Percentiles rank a stretch among this genome's conserved stretches.
Evolutionary conservation across 2,797 vertebrate species (phyloP).

Genomic region (Gobio occitaniae): DNA sequence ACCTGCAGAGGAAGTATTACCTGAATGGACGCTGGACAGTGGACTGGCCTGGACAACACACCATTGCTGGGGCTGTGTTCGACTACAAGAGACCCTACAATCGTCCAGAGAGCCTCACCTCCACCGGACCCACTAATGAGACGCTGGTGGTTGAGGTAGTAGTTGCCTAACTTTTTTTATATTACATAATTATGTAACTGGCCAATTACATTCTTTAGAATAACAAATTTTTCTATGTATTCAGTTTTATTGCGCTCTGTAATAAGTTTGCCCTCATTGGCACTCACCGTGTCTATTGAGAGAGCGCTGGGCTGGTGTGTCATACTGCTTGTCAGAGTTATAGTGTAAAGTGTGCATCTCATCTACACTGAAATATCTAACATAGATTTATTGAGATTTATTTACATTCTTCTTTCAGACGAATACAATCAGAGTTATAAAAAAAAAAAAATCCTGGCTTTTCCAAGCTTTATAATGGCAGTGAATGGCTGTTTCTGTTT

Average conservation of each 20-base stretch:
- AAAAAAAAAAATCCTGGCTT: too few relatives aligned
- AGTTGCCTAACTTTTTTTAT: neutral
- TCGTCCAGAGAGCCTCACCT: slow-evolving; percentile 83
- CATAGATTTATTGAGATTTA: neutral
- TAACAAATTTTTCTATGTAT: neutral
- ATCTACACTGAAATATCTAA: neutral
- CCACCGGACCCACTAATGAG: slow-evolving; percentile 87
- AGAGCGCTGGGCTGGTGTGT: neutral
- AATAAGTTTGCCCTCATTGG: neutral
- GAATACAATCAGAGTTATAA: too few relatives aligned
- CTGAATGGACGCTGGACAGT: slow-evolving; percentile 89
- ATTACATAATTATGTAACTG: neutral
- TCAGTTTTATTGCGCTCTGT: neutral
- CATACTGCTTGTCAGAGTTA: neutral
- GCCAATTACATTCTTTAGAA: neutral
- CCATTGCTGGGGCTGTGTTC: slow-evolving; percentile 84
- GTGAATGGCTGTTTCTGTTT: too few relatives aligned
- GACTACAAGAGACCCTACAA: slow-evolving; percentile 86
- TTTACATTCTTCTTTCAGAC: too few relatives aligned
- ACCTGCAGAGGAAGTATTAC: slow-evolving; percentile 80
- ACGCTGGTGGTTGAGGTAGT: slow-evolving; percentile 86
- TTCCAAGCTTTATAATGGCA: too few relatives aligned
- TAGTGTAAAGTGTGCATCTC: neutral
- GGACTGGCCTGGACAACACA: slow-evolving; percentile 87
- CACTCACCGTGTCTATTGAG: neutral